Percentiles rank a stretch among this genome's conserved stretches.
Evolutionary conservation across 1,140 invertebrate species (phyloP).

Genomic region (Cryptotermes secundus): DNA sequence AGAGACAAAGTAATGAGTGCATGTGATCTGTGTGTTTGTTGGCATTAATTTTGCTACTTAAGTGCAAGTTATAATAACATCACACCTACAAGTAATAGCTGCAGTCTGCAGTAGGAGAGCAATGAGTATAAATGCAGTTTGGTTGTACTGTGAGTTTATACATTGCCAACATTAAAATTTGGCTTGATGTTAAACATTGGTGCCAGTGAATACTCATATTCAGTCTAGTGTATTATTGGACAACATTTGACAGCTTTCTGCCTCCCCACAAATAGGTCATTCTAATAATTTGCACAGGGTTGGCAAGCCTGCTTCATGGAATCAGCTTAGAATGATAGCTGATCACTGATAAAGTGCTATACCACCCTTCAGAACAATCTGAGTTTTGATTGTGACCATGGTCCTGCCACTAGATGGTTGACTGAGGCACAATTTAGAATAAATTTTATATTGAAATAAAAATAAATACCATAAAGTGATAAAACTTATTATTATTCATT

Average conservation of each 20-base stretch:
- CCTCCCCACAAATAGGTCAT: neutral
- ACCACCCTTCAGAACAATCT: neutral
- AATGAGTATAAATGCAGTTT: neutral
- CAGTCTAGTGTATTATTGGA: neutral
- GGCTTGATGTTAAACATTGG: neutral
- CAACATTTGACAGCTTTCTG: neutral
- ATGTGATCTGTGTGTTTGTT: too few species aligned
- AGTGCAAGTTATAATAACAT: too few species aligned
- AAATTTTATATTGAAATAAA: conserved; percentile 28
- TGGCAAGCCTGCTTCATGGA: neutral
- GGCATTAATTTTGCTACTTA: too few species aligned
- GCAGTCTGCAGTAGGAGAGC: neutral
- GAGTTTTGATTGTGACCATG: conserved; percentile 1
- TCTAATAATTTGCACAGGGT: conserved; percentile 16
- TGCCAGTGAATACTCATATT: neutral
- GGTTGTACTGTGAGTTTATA: neutral
- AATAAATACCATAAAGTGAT: conserved; percentile 20
- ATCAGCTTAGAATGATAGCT: neutral
- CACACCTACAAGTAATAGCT: too few species aligned
- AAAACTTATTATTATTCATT: neutral
- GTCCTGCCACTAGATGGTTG: neutral
- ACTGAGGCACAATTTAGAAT: conserved; percentile 16
- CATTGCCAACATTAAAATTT: neutral
- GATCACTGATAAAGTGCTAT: conserved; percentile 1
- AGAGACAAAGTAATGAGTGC: too few species aligned